These are phyloP conservation scores for Caerostris extrusa DNA, from an alignment of 1,140 invertebrate genomes.

Conservation along the genomic window DNA sequence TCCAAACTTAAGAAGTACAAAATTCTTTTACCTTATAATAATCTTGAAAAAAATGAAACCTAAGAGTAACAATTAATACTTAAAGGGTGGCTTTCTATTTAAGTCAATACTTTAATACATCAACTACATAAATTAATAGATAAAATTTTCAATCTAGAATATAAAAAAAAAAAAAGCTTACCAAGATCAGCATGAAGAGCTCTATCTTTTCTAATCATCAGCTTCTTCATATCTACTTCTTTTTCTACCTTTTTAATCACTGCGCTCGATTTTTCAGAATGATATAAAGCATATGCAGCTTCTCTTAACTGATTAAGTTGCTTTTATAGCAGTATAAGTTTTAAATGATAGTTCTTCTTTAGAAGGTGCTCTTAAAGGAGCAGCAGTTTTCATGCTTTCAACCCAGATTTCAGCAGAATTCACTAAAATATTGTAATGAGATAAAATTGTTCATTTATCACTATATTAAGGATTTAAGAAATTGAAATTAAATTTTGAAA, in stretches of 20 bases:
- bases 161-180: conserved; percentile 63
- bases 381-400: conserved; percentile 71
- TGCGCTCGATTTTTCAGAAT: conserved; percentile 80
- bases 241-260: conserved; percentile 82
- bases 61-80: too few relatives aligned
- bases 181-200: conserved; percentile 82
- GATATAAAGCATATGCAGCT: conserved; percentile 82
- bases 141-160: not conserved
- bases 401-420: conserved; percentile 75
- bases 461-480: too few relatives aligned
- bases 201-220: conserved; percentile 82
- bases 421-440: conserved; percentile 55
- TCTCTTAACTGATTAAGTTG: conserved; percentile 82
- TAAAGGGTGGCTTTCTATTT: too few relatives aligned
- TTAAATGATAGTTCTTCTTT: conserved; percentile 83
- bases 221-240: conserved; percentile 82
- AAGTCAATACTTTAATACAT: too few relatives aligned
- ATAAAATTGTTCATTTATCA: too few relatives aligned
- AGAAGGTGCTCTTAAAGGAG: conserved; percentile 80
- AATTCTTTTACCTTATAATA: too few relatives aligned
- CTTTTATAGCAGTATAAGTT: conserved; percentile 81
- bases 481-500: too few relatives aligned
- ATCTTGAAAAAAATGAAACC: too few relatives aligned
- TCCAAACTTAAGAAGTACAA: too few relatives aligned
- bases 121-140: too few relatives aligned